Evolutionary conservation across 2,113 vertebrate genomes (phyloP), one percentile per base, ranked within the genome.

Genomic region (Catharus minimus): DNA sequence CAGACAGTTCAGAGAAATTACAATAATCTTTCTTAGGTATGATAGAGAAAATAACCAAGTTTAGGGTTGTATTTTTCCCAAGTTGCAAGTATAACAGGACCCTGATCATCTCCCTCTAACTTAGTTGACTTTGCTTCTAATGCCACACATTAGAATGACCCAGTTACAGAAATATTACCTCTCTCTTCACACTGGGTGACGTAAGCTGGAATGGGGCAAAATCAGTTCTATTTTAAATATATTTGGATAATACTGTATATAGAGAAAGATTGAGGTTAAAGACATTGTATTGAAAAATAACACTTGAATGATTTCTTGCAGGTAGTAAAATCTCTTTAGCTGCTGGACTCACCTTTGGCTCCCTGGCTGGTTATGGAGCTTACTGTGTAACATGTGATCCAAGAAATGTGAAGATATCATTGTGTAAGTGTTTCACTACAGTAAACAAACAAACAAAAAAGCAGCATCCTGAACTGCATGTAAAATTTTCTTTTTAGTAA

Each of bases 301-400:
- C 11, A 6, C 41, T 60, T 49, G 38, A 77, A 83, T 61, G 56
- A 17, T 84, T 95, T 88, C 16, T 41, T 90, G 30, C 88, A 99
- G 99, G 98, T 76, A 99, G 99, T 60, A 96, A 98, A 94, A 98
- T 98, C 75, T 99, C 99, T 55, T 93, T 99, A 94, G 97, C 98
- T 92, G 98, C 98, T 53, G 99, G 99, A 57, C 95, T 99, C 36
- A 96, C 97, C 17, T 98, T 99, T 96, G 99, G 99, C 46, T 90
- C 95, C 27, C 74, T 99, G 64, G 98, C 99, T 84, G 98, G 96
- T 58, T 99, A 98, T 82, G 99, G 99, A 41, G 99, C 99, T 68
- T 98, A 97, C 85, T 98, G 97, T 11, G 9, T 98, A 90, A 98
- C 98, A 3, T 78, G 89, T 60, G 97, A 99, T 87, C 97, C 97